Percentiles rank a stretch among this genome's conserved stretches.
These are phyloP conservation scores for Drosophila arawakana DNA, from an alignment of 1,140 invertebrate species.

Conservation along the genomic window DNA sequence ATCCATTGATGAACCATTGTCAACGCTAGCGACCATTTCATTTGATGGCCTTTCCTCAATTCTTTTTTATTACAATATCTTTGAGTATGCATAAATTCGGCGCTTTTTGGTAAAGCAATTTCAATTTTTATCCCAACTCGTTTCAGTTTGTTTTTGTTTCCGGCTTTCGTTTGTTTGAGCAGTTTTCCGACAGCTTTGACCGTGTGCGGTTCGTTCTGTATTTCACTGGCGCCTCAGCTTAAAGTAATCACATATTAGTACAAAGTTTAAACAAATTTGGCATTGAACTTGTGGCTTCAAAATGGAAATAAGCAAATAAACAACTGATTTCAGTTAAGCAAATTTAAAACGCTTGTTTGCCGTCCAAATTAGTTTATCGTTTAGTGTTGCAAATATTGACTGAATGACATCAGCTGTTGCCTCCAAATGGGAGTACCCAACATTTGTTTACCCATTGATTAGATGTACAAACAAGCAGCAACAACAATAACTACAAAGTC, in stretches of 20 bases:
- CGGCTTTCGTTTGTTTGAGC: conserved; percentile 38
- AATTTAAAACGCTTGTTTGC: conserved; percentile 57
- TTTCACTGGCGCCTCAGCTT: background rate
- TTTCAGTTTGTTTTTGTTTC: conserved; percentile 13
- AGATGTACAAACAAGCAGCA: conserved; percentile 27
- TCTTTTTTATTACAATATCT: conserved; percentile 67
- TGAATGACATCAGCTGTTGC: conserved; percentile 64
- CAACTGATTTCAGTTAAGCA: conserved; percentile 52
- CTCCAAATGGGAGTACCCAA: conserved; percentile 5
- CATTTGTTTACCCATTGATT: conserved; percentile 42
- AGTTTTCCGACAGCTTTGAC: conserved; percentile 48
- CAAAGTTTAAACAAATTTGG: conserved; percentile 19
- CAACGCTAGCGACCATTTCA: conserved; percentile 54
- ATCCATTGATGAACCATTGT: conserved; percentile 70
- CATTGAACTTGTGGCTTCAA: conserved; percentile 71
- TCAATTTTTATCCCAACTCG: conserved; percentile 36
- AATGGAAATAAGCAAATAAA: conserved; percentile 35
- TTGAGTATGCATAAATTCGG: conserved; percentile 52
- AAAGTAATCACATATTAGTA: too few relatives aligned
- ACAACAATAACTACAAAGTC: conserved; percentile 11
- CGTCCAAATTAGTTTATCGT: conserved; percentile 71
- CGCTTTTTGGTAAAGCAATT: conserved; percentile 64
- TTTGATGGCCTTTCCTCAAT: conserved; percentile 60
- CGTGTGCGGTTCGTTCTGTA: conserved; percentile 52
- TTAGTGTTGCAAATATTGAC: conserved; percentile 72